A percentile compares a stretch with the other conserved stretches of the same genome.
Conservation (phyloP, 2,113 vertebrate genomes). For the Macquaria ambigua region DNA sequence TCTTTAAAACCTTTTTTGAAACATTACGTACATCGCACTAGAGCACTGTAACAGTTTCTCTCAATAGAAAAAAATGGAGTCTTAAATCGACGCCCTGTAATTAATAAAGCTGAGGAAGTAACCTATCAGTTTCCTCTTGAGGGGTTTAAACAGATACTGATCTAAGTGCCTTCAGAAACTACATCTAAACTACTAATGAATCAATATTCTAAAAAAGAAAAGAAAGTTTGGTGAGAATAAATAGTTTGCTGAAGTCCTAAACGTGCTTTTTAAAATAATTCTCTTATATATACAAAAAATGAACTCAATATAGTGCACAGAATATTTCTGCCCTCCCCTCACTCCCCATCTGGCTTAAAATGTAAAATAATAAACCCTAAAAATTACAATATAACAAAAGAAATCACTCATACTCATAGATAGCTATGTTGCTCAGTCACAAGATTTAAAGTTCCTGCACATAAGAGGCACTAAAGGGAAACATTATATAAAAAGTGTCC, state of each 20-base stretch:
- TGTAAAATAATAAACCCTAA: no score
- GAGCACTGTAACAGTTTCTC: no score
- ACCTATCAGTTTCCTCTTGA: not conserved
- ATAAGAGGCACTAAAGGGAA: not conserved
- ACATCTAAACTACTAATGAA: not conserved
- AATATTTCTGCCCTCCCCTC: no score
- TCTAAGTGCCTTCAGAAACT: not conserved
- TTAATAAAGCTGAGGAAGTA: conserved; percentile 48
- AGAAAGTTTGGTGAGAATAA: no score
- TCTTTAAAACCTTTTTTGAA: not conserved
- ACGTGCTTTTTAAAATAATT: not conserved
- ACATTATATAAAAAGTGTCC: not conserved
- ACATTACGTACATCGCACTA: accelerated
- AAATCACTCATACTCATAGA: not conserved
- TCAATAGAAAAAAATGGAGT: not conserved
- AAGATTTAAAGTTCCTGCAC: not conserved
- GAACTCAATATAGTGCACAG: no score
- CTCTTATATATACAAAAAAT: not conserved
- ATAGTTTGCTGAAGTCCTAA: no score
- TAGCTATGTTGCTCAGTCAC: not conserved
- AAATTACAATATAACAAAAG: not conserved
- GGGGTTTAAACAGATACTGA: not conserved
- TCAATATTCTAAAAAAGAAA: no score
- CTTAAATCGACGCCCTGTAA: not conserved
- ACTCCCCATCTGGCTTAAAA: not conserved